These are phyloP conservation scores for Temnothorax rugatulus DNA, from an alignment of 2,888 invertebrate species.

Conservation along the genomic window DNA sequence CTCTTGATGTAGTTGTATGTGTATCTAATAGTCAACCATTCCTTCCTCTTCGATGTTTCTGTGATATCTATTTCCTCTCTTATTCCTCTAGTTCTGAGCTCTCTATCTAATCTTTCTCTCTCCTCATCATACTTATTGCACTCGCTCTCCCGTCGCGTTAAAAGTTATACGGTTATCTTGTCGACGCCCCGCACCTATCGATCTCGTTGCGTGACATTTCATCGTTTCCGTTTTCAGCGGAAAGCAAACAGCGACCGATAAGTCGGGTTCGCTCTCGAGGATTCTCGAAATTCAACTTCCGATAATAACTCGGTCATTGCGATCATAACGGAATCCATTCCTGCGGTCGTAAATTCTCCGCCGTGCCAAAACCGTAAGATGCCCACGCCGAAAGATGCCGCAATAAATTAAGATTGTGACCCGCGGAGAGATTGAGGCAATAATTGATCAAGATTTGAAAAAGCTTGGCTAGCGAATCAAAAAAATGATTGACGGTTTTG, in stretches of 20 bases:
- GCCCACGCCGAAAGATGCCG: slow-evolving; percentile 10
- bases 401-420: slow-evolving; percentile 49
- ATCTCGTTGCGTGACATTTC: slow-evolving; percentile 48
- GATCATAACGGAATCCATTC: slow-evolving; percentile 48
- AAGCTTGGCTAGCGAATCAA: not conserved
- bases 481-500: not conserved
- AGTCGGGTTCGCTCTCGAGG: slow-evolving; percentile 31
- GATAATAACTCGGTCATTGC: slow-evolving; percentile 27
- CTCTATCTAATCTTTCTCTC: too few species aligned
- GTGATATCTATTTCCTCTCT: too few species aligned
- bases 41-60: too few species aligned
- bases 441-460: slow-evolving; percentile 26
- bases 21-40: too few species aligned
- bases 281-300: slow-evolving; percentile 41
- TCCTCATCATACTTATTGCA: too few species aligned
- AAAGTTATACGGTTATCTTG: not conserved
- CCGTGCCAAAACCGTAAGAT: slow-evolving; percentile 61
- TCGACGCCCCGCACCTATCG: slow-evolving; percentile 49
- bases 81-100: too few species aligned
- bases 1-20: too few species aligned
- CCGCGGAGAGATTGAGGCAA: slow-evolving; percentile 28
- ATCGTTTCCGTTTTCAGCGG: slow-evolving; percentile 41
- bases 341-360: slow-evolving; percentile 52
- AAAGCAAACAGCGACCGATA: slow-evolving; percentile 63
- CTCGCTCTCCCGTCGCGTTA: too few species aligned